Base-by-base conservation (phyloP, 2,888 invertebrate species). In the Drosophila niveifrons region DNA sequence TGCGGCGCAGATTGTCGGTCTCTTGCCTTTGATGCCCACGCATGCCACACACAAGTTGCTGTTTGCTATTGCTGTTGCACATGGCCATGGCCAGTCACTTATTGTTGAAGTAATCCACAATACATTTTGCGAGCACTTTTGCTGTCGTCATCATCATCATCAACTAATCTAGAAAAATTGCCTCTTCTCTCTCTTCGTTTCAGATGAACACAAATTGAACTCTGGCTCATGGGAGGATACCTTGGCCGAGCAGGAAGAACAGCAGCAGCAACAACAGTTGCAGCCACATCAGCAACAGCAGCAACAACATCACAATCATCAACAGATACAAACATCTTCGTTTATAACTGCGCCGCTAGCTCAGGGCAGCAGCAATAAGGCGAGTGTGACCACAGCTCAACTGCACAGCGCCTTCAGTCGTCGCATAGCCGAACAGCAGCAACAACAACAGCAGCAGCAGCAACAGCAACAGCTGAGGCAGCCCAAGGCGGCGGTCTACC, bases 181-280 rank as follows among this genome's bases (percentile, higher is more conserved):
- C 6, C 17, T 15, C 51, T 18, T 10, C 9, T 34, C 9, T 31
- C 0, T 44, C 4, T 48, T 28, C 34, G 9, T 56, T 66, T 0
- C 66, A 82, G 96, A 96, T 95, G 96, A 96, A 93, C 95, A 96
- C 90, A 95, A 92, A 93, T 93, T 95, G 92, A 94, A 94, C 91
- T 95, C 96, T 74, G 95, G 95, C 92, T 95, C 95, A 91, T 96
- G 96, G 96, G 96, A 96, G 93, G 96, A 96, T 92, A 73, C 75
- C 6, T 71, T 88, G 56, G 59, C 69, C 17, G 75, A 84, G 50
- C 67, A 65, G 7, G 73, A 55, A 13, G 68, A 72, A 17, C 66
- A 57, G 0, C 62, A 53, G 1, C 66, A 50, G 11, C 34, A 57
- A 0, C 62, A 53, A 1, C 66, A 50, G 23, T 31, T 67, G 28